Conservation (phyloP, 2,797 vertebrate species). For the Urophycis tenuis region DNA sequence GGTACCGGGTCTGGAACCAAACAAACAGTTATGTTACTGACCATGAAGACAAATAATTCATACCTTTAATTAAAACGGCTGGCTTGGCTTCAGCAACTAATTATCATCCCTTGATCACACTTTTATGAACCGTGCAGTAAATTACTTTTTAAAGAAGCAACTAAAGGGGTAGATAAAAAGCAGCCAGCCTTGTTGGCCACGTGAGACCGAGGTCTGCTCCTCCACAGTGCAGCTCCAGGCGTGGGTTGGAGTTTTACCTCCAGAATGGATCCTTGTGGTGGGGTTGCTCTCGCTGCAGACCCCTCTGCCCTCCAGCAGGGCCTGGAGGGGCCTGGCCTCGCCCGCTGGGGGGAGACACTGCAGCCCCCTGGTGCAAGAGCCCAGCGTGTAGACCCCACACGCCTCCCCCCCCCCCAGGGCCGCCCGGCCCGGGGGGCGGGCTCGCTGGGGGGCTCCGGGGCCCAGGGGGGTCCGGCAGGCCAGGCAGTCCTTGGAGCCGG, state of each 20-base stretch:
- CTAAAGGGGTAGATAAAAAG: neutral
- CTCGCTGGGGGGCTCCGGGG: no score
- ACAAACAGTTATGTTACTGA: constrained; percentile 7
- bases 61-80: neutral
- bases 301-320: constrained; percentile 76
- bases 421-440: no score
- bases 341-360: constrained; percentile 70
- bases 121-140: neutral
- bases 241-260: constrained; percentile 50
- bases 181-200: neutral
- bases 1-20: constrained; percentile 39
- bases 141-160: constrained; percentile 1
- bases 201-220: neutral
- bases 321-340: constrained; percentile 72
- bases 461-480: constrained; percentile 14
- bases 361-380: constrained; percentile 66
- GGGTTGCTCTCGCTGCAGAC: constrained; percentile 56
- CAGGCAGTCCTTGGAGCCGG: constrained; percentile 47
- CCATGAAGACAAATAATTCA: neutral
- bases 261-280: constrained; percentile 31
- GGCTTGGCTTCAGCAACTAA: neutral
- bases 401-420: constrained; percentile 62
- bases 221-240: neutral
- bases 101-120: neutral
- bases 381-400: constrained; percentile 79